Conservation (phyloP, 2,888 invertebrate species). For the Cataglyphis livida region DNA sequence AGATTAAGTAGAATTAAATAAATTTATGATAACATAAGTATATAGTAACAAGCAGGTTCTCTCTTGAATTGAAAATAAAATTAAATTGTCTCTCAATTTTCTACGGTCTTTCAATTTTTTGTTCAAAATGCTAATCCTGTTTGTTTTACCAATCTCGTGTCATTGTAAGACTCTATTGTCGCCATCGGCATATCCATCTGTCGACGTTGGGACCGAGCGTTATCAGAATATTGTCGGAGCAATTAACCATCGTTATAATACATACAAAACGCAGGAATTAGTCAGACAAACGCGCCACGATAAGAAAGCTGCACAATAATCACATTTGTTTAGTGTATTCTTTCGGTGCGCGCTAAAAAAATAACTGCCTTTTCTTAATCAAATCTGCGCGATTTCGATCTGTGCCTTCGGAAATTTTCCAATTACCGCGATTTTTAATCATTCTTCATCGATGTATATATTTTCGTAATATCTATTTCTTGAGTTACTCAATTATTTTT, state of each 20-base stretch:
- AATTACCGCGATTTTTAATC: no score
- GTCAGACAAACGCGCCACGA: background rate
- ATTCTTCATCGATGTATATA: no score
- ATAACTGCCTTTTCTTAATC: no score
- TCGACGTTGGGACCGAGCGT: background rate
- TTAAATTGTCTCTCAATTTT: background rate
- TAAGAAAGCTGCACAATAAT: background rate
- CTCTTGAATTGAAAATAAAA: background rate
- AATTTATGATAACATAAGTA: background rate
- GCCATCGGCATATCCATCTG: background rate
- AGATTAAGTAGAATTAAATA: background rate
- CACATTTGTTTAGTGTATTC: background rate
- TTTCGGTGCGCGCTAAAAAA: background rate
- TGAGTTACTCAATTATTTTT: no score
- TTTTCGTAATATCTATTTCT: no score
- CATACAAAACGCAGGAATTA: background rate
- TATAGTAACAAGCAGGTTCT: background rate
- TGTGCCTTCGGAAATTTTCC: background rate
- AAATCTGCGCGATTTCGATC: background rate
- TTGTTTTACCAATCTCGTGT: background rate
- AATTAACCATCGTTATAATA: background rate
- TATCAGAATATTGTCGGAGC: slow-evolving; percentile 15
- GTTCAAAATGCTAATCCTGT: background rate
- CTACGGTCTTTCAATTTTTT: background rate
- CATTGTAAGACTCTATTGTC: background rate